Evolutionary conservation across 1,140 invertebrate genomes (phyloP), one percentile per base, ranked within the genome.

Genomic region (Lasioglossum albipes): DNA sequence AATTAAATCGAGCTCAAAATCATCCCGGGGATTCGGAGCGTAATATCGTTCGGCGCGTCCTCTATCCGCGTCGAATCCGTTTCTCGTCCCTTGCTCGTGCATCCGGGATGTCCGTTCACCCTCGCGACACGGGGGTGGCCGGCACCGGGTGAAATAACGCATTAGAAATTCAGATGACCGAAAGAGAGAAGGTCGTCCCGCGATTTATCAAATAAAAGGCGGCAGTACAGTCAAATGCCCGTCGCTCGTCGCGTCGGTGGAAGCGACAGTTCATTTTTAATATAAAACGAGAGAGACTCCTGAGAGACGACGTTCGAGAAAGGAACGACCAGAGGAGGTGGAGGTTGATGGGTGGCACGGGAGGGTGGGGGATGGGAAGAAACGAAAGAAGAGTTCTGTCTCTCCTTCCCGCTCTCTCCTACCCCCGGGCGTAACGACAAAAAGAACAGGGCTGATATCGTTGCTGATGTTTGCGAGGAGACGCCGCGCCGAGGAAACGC

Each of bases 131-230:
- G 52, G 27, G 73, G 74, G 73, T 57, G 75, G 75, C 84, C 84
- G 75, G 65, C 79, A 75, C 74, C 75, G 84, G 82, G 87, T 79
- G 88, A 90, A 89, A 90, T 86, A 89, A 90, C 90, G 88, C 90
- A 91, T 92, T 92, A 92, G 91, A 92, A 92, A 91, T 91, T 92
- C 91, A 91, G 91, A 92, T 92, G 91, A 92, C 91, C 91, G 89
- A 83, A 90, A 86, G 80, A 85, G 85, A 86, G 85, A 83, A 90
- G 89, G 87, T 86, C 76, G 88, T 77, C 69, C 81, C 79, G 84
- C 89, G 90, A 92, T 92, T 92, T 92, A 92, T 92, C 91, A 92
- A 92, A 92, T 91, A 89, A 91, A 91, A 92, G 45, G 90, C 89
- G 84, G 87, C 87, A 88, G 84, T 90, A 89, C 88, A 91, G 89